Percentiles rank a stretch among this genome's conserved stretches.
phyloP scores from a whole-genome alignment of 1,140 invertebrate genomes.

The Drosophila micromelanica region DNA sequence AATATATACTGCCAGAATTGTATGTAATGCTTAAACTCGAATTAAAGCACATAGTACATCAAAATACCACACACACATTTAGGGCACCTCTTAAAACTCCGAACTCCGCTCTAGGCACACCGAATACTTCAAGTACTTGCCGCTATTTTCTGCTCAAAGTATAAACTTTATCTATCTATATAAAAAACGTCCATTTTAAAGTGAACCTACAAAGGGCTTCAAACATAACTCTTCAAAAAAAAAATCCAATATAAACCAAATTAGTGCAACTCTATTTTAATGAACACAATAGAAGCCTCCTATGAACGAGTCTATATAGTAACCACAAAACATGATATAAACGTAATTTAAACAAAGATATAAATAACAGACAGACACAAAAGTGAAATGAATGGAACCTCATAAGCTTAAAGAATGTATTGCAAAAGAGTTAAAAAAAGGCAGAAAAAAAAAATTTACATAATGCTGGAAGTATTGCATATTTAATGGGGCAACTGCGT shows the following conservation, averaged over 20 bases:
- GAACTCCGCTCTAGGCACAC: slow-evolving; percentile 24
- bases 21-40: slow-evolving; percentile 23
- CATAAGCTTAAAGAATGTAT: slow-evolving; percentile 68
- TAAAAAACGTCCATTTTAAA: slow-evolving; percentile 53
- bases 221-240: slow-evolving; percentile 17
- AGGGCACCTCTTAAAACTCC: slow-evolving; percentile 8
- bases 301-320: slow-evolving; percentile 1
- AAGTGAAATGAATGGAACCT: slow-evolving; percentile 68
- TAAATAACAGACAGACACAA: not conserved
- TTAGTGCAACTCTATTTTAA: slow-evolving; percentile 12
- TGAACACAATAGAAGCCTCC: slow-evolving; percentile 1
- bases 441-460: slow-evolving; percentile 35
- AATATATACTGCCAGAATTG: slow-evolving; percentile 61
- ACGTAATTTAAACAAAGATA: slow-evolving; percentile 1
- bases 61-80: not conserved
- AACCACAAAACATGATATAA: slow-evolving; percentile 13
- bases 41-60: slow-evolving; percentile 15
- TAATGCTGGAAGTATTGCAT: slow-evolving; percentile 44
- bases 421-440: slow-evolving; percentile 27
- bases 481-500: slow-evolving; percentile 56
- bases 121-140: slow-evolving; percentile 36
- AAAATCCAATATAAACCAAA: slow-evolving; percentile 20
- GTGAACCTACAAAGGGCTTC: slow-evolving; percentile 40
- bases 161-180: slow-evolving; percentile 34
- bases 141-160: slow-evolving; percentile 51